These are phyloP conservation scores for Tolypeutes matacus DNA, from an alignment of 2,797 vertebrate genomes.

Conservation along the genomic window DNA sequence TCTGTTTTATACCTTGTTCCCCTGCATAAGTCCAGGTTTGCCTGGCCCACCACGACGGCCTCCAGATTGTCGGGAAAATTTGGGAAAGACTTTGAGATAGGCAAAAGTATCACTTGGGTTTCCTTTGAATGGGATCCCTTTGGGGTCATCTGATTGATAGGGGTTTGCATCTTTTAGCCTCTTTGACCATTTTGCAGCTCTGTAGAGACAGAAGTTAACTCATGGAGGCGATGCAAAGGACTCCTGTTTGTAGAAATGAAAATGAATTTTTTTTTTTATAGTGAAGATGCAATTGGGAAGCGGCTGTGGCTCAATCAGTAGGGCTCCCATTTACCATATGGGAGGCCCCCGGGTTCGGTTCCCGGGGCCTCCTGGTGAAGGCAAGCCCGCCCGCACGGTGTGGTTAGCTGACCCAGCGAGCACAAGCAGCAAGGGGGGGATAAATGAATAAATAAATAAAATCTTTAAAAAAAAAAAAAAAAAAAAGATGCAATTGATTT, in stretches of 20 bases:
- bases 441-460: too few relatives aligned
- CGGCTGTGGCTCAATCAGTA: too few relatives aligned
- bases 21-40: neutral
- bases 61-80: neutral
- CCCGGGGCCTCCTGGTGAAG: too few relatives aligned
- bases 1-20: neutral
- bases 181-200: neutral
- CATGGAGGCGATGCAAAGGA: neutral
- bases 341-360: too few relatives aligned
- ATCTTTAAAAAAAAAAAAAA: too few relatives aligned
- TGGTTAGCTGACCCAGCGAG: too few relatives aligned
- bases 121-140: neutral
- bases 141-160: neutral
- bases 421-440: too few relatives aligned
- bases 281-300: too few relatives aligned
- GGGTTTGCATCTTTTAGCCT: neutral
- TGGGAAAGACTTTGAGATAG: neutral
- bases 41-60: neutral
- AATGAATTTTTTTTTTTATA: conserved; percentile 12
- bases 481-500: neutral
- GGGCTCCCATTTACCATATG: too few relatives aligned
- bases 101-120: neutral
- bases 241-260: conserved; percentile 27
- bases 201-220: neutral
- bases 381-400: too few relatives aligned